phyloP scores from a whole-genome alignment of 1,140 invertebrate genomes.

The Platyura marginata region DNA sequence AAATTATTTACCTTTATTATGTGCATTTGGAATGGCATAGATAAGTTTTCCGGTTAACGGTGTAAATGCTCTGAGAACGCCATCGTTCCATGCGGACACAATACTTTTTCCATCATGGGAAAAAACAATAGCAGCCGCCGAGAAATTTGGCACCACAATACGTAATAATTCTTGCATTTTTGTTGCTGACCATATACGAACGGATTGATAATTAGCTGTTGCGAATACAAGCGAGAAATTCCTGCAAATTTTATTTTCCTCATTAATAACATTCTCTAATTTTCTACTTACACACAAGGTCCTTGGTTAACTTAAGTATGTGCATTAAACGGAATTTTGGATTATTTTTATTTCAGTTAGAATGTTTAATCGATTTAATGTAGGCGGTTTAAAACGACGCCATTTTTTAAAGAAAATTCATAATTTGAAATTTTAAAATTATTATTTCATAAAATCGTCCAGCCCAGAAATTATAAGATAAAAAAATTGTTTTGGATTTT shows the following conservation, averaged over 20 bases:
- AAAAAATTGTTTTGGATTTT: too few species aligned
- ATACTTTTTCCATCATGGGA: slow-evolving; percentile 59
- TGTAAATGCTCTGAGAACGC: slow-evolving; percentile 66
- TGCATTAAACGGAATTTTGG: neutral
- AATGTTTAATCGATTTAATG: too few species aligned
- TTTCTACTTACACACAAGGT: neutral
- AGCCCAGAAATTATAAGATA: too few species aligned
- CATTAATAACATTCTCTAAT: neutral
- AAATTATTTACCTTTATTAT: slow-evolving; percentile 58
- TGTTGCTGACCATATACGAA: slow-evolving; percentile 64
- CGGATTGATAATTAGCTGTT: slow-evolving; percentile 62
- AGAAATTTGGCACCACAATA: slow-evolving; percentile 70
- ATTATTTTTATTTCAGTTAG: neutral
- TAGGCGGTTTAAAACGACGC: too few species aligned
- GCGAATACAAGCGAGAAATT: slow-evolving; percentile 68
- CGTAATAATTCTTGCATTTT: slow-evolving; percentile 61
- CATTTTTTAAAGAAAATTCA: too few species aligned
- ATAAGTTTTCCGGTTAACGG: slow-evolving; percentile 61
- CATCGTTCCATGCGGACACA: slow-evolving; percentile 74
- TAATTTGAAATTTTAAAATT: too few species aligned
- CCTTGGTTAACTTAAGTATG: neutral
- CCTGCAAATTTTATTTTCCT: too few species aligned
- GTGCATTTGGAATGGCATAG: slow-evolving; percentile 66
- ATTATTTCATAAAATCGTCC: too few species aligned
- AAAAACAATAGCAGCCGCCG: slow-evolving; percentile 60